These are phyloP conservation scores for Sinocyclocheilus rhinocerous DNA, from an alignment of 2,113 vertebrate species.

Conservation along the genomic window DNA sequence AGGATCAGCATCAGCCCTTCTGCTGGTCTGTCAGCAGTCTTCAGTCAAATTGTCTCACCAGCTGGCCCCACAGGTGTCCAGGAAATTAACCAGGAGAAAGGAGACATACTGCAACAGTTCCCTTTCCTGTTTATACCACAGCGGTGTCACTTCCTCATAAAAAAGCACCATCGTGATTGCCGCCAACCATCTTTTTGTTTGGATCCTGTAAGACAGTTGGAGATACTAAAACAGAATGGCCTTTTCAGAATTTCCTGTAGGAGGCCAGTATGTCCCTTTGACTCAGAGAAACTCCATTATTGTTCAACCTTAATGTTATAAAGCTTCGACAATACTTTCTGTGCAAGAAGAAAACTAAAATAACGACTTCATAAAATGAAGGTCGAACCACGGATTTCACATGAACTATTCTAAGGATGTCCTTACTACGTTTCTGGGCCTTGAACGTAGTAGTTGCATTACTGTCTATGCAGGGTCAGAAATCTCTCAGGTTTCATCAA, in stretches of 20 bases:
- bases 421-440: too few relatives aligned
- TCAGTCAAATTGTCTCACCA: conserved; percentile 66
- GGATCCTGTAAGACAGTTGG: conserved; percentile 39
- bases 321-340: too few relatives aligned
- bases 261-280: conserved; percentile 19
- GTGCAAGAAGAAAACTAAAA: too few relatives aligned
- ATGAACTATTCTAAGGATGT: too few relatives aligned
- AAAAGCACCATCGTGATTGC: conserved; percentile 55
- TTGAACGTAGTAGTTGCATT: too few relatives aligned
- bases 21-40: conserved; percentile 70
- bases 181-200: conserved; percentile 60
- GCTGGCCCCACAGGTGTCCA: conserved; percentile 64
- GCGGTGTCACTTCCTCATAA: conserved; percentile 48
- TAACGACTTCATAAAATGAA: too few relatives aligned
- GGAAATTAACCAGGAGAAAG: conserved; percentile 68
- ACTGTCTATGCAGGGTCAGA: too few relatives aligned
- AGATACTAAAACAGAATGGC: conserved; percentile 44
- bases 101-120: conserved; percentile 38
- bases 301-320: too few relatives aligned
- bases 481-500: too few relatives aligned
- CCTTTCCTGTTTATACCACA: conserved; percentile 54
- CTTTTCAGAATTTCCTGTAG: conserved; percentile 34
- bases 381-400: too few relatives aligned
- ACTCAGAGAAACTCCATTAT: conserved; percentile 17
- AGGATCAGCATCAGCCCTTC: conserved; percentile 63